Evolutionary conservation across 2,797 vertebrate genomes (phyloP), one percentile per base, ranked within the genome.

Genomic region (Miichthys miiuy): DNA sequence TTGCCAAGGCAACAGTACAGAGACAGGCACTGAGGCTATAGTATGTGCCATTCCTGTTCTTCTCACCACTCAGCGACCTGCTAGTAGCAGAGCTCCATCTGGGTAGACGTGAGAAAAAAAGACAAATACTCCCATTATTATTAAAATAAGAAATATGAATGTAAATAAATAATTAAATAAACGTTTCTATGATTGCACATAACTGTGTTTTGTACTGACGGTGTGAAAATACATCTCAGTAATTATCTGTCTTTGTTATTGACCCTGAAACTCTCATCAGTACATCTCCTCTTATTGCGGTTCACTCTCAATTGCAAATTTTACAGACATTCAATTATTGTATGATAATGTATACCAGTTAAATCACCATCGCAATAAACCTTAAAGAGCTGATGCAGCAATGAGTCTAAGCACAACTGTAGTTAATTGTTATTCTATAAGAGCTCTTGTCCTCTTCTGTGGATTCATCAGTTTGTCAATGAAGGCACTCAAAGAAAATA

Each of bases 1-100:
- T 90, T 90, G 68, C 89, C 84, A 80, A 67, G 89, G 91, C 85
- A 92, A 92, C 92, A 83, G 87, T 76, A 66, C 44, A 83, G 87
- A 89, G 82, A 83, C 65, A 72, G 72, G 60, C 81, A 67, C 30
- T 21, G 75, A 72, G 77, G 72, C 72, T 77, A 61, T 56, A 62
- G 56, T 68, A 47, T 80, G 68, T 84, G 75, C 56, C 64, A 25
- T 73, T 81, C 18, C 60, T 72, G 62, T 68, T 73, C 60, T 50
- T 65, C 68, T 69, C 42, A 60, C 27, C 20, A 38, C 80, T 81
- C 77, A 65, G 75, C n/a, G 63, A 80, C 78, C 81, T 85, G 75
- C 50, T 23, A 68, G 63, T 42, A 65, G 3, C 76, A 68, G 27
- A 68, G 58, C 64, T 78, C 72, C 58, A 62, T 84, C 69, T 77